Evolutionary conservation across 2,888 invertebrate species (phyloP), one percentile per base, ranked within the genome.

Genomic region (Xestia rhomboidea): DNA sequence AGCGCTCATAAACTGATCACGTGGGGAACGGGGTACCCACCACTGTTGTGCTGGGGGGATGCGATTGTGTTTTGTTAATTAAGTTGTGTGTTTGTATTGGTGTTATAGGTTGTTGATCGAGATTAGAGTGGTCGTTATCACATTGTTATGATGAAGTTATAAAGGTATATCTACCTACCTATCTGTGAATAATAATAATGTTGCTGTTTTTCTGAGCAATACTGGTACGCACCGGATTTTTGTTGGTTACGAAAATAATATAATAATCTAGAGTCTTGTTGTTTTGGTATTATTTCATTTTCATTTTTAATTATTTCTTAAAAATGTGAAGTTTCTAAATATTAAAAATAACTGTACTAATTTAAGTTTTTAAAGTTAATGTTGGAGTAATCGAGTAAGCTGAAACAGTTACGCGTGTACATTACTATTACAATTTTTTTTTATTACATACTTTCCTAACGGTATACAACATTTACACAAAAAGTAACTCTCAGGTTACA

Each of bases 1-100:
- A 75, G 68, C 76, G 67, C 79, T 86, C 75, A 84, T 90, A 90
- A 89, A 89, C 87, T 89, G 81, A 88, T 90, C 84, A 75, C 67
- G 73, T 38, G 66, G 34, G 49, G 27, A 66, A 63, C 46, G 68
- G 30, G 41, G 41, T 41, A 8, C 0, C 2, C 38, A 38, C 38
- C 38, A 8, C 7, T 63, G 67, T 73, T 73, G n/a, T 60, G 18
- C 10, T 21, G n/a, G 41, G n/a, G n/a, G 54, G 38, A 38, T 57
- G 44, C 38, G 57, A 57, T 82, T 71, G 76, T 80, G 71, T 72
- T 80, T 87, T 80, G 72, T 54, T 81, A 79, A 79, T 86, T 74
- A 77, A 80, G 69, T 66, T 68, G 69, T 71, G 66, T 34, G 57
- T 64, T 75, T 73, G 67, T 69, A 30, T 79, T 66, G 49, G 46